Evolutionary conservation across 1,140 invertebrate species (phyloP), one percentile per base, ranked within the genome.

Genomic region (Euura lappo): DNA sequence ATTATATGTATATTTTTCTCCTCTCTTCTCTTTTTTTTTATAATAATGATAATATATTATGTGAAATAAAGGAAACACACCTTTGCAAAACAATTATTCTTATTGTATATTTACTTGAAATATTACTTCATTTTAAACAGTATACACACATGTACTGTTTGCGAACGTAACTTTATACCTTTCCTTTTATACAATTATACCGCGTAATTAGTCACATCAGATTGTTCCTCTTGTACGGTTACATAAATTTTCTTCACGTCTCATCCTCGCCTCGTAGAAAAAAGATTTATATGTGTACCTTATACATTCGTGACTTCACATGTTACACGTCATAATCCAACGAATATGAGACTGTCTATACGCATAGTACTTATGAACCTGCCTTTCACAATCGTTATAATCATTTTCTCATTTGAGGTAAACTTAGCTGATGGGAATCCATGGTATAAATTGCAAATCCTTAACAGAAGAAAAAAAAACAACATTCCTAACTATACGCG

Each of bases 1-100:
- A 86, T 86, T 84, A 85, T 60, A 60, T 86, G 84, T 85, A 85
- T 84, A 85, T 85, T 84, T 84, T 83, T 28, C 28, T 28, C 28
- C 28, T 28, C 28, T 28, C 0, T 28, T 28, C 28, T 28, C 28
- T 28, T 28, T 28, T 28, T 28, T 28, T 28, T 28, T 28, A 28
- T 28, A 28, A 28, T 28, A 28, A 28, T 28, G 28, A 28, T 28
- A 28, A 28, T 28, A 60, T 60, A 60, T 60, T 84, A 85, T 80
- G 78, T 72, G 81, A 85, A 85, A 85, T 83, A 85, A 85, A 83
- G 74, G 68, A 80, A 84, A 84, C 77, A 28, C 28, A 76, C 74
- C 74, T 82, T 81, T 84, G 77, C 79, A 83, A 83, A 76, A 75
- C 28, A 28, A 28, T 76, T 74, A 42, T 71, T 42, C 72, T 65